A percentile compares a stretch with the other conserved stretches of the same genome.
Evolutionary conservation across 2,888 invertebrate species (phyloP).

Genomic region (Seladonia tumulorum): DNA sequence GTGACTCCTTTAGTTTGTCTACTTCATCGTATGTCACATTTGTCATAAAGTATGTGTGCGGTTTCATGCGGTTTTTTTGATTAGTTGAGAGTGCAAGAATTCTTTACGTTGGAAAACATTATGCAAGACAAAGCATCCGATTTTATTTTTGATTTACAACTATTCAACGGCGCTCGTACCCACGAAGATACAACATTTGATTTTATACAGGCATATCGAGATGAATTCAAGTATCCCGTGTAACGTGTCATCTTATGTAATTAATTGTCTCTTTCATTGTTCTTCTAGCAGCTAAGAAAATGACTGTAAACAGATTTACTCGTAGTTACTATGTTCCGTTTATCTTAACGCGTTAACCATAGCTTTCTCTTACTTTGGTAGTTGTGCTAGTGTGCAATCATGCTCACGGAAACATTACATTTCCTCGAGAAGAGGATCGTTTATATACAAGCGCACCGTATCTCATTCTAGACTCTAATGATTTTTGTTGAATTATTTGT

Average conservation of each 20-base stretch:
- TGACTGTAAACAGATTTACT: slow-evolving; percentile 22
- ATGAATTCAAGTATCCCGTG: background rate
- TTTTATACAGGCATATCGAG: background rate
- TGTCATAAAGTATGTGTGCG: background rate
- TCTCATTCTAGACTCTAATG: slow-evolving; percentile 10
- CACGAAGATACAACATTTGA: background rate
- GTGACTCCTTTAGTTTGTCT: background rate
- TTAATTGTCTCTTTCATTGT: slow-evolving; percentile 8
- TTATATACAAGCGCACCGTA: slow-evolving; percentile 14
- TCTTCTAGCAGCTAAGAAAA: background rate
- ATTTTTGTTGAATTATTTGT: slow-evolving; percentile 38
- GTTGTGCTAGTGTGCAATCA: background rate
- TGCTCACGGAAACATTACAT: background rate
- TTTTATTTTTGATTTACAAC: background rate
- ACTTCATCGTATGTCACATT: background rate
- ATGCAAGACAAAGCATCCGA: background rate
- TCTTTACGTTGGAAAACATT: background rate
- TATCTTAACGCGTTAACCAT: background rate
- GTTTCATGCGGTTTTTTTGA: too few relatives aligned
- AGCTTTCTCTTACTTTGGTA: slow-evolving; percentile 1
- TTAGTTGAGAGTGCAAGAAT: background rate
- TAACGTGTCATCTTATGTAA: slow-evolving; percentile 1
- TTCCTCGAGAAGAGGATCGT: background rate
- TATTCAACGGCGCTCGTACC: background rate
- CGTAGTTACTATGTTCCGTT: slow-evolving; percentile 18